Percentiles rank a stretch among this genome's conserved stretches.
Evolutionary conservation across 2,888 invertebrate genomes (phyloP).

Genomic region (Drosophila kanekoi): DNA sequence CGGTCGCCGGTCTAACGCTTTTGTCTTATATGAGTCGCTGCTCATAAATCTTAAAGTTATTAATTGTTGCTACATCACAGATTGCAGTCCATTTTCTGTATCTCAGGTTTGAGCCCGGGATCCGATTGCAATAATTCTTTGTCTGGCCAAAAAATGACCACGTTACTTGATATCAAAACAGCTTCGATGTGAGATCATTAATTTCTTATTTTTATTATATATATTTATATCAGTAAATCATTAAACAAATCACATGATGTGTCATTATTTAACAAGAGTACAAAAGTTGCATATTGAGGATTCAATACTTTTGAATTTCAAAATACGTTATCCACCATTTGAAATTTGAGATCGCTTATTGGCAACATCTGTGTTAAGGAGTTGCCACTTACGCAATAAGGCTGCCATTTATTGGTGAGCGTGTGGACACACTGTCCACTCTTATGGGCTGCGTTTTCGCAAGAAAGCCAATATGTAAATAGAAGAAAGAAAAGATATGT

Average conservation of each 20-base stretch:
- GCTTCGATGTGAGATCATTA: slow-evolving; percentile 1
- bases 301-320: background rate
- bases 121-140: slow-evolving; percentile 1
- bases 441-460: background rate
- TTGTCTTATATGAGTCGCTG: slow-evolving; percentile 46
- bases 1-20: slow-evolving; percentile 55
- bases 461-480: background rate
- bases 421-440: slow-evolving; percentile 2
- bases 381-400: background rate
- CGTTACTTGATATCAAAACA: slow-evolving; percentile 11
- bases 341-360: background rate
- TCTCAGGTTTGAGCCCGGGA: background rate
- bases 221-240: background rate
- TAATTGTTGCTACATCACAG: slow-evolving; percentile 57
- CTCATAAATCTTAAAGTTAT: slow-evolving; percentile 70
- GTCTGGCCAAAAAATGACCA: slow-evolving; percentile 11
- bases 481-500: background rate
- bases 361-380: background rate
- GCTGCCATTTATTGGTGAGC: background rate
- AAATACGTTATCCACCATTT: slow-evolving; percentile 2
- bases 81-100: slow-evolving; percentile 2
- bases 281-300: no score
- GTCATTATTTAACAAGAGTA: no score
- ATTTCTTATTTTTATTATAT: background rate
- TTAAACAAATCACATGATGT: background rate